These are phyloP conservation scores for Eupithecia pulchellata DNA, from an alignment of 2,888 invertebrate species.

Conservation along the genomic window DNA sequence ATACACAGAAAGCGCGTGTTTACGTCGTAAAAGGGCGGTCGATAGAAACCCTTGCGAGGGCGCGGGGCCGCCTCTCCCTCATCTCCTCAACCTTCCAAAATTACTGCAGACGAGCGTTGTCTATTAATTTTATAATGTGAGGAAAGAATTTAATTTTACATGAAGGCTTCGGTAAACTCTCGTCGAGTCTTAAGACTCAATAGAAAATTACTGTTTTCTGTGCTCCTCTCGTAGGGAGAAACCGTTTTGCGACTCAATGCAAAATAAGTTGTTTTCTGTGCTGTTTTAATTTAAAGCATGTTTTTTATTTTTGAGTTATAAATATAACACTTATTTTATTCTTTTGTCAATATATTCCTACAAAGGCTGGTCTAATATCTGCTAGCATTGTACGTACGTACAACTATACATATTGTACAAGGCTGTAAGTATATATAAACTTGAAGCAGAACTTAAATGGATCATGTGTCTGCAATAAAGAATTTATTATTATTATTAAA, in stretches of 20 bases:
- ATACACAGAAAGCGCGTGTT: conserved; percentile 59
- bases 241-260: neutral
- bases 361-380: neutral
- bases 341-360: neutral
- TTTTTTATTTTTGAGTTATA: neutral
- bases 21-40: conserved; percentile 78
- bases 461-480: no score
- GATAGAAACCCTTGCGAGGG: conserved; percentile 61
- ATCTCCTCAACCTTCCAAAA: conserved; percentile 29
- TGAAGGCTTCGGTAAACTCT: neutral
- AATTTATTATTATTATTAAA: no score
- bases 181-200: neutral
- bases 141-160: neutral
- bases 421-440: no score
- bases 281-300: neutral
- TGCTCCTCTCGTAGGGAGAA: neutral
- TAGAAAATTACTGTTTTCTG: neutral
- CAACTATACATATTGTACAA: no score
- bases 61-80: conserved; percentile 1
- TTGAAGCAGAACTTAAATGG: no score
- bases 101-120: conserved; percentile 12
- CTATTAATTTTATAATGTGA: conserved; percentile 15
- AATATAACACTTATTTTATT: neutral
- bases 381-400: no score
- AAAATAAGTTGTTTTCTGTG: neutral